Conservation (phyloP, 2,113 vertebrate species). For the Pteronura brasiliensis region DNA sequence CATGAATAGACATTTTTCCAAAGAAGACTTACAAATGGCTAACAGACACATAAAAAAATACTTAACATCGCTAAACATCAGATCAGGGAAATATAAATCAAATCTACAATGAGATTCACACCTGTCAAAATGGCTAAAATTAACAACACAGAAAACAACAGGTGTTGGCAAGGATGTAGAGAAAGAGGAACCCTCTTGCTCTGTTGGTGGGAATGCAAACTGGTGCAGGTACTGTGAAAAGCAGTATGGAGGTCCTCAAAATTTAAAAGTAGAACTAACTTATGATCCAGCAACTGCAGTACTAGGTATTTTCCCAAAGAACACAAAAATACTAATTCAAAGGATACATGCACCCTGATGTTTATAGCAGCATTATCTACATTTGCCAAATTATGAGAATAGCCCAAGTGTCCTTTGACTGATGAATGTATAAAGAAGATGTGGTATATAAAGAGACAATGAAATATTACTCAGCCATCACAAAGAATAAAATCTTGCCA, state of each 20-base stretch:
- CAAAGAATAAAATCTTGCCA: too few relatives aligned
- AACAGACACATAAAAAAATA: too few relatives aligned
- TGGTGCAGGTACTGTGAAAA: neutral
- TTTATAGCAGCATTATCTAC: too few relatives aligned
- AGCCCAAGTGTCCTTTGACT: too few relatives aligned
- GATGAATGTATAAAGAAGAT: too few relatives aligned
- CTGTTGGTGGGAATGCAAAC: neutral
- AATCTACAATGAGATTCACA: neutral
- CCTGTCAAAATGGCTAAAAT: neutral
- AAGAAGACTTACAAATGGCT: too few relatives aligned
- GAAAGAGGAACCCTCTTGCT: too few relatives aligned
- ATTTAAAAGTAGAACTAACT: neutral
- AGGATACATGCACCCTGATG: too few relatives aligned
- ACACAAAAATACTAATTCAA: neutral
- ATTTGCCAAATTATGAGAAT: too few relatives aligned
- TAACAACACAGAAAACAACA: neutral
- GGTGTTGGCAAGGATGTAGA: neutral
- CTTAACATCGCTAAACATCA: neutral
- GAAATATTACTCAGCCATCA: too few relatives aligned
- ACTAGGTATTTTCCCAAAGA: neutral
- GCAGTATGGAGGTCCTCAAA: neutral
- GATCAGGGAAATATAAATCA: neutral
- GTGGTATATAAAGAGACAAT: too few relatives aligned
- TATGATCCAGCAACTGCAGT: neutral
- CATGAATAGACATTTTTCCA: too few relatives aligned